Base-by-base conservation (phyloP, 1,140 invertebrate species). In the Drosophila subobscura region DNA sequence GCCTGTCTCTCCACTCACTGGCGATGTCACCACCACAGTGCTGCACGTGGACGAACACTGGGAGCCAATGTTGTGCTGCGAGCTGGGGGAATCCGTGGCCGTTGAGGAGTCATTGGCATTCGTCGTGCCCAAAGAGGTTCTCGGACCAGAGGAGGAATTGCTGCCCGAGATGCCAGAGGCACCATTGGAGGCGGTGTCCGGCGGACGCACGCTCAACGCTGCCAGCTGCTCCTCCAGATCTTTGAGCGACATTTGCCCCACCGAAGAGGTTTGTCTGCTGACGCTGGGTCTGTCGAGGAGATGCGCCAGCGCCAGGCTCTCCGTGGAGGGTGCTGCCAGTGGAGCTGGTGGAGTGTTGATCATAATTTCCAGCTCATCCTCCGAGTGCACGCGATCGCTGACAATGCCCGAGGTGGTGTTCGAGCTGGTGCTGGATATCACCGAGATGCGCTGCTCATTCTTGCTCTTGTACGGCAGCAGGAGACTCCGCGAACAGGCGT, bases 391-490 rank as follows among this genome's bases (percentile, higher is more conserved):
- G 68, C 97, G 94, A 91, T 98, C 97, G 90, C 97, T 98, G 7
- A 98, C 97, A 65, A 98, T 98, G 47, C 97, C 97, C 5, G 97
- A 98, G 3, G 97, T 98, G 40, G 97, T 98, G 84, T 98, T 98
- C 3, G 97, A 98, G 64, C 97, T 98, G 37, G 96, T 97, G 88
- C 94, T 96, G 47, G 97, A 98, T 84, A 98, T 97, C 10, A 98
- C 96, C 16, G 97, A 98, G 84, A 97, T 96, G 68, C 97, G 93
- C 90, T 97, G 96, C 91, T 97, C 96, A 41, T 92, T 94, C 77
- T 94, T 94, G 70, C 93, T 93, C 68, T 94, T 93, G 67, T 93
- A 93, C 47, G 94, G 93, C 72, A 94, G 90, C 56, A 93, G 93
- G 8, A 94, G 92, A 23, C 94, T 94, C 68, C 94, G 93, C 7